Evolutionary conservation across 2,113 vertebrate species (phyloP).

Genomic region (Neoarius graeffei): DNA sequence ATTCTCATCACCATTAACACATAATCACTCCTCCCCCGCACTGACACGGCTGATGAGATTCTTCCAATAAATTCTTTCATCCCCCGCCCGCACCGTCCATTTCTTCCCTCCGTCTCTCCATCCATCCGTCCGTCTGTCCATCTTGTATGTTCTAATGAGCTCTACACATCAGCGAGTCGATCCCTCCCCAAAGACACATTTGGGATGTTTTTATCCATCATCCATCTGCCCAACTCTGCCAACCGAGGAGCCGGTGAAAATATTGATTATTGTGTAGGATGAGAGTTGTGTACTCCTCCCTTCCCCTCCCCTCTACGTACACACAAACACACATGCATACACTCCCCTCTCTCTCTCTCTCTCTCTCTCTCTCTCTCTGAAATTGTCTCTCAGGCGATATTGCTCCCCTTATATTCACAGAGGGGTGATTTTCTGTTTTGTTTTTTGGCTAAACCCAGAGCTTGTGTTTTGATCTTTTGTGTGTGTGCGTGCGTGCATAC

Average conservation of each 20-base stretch:
- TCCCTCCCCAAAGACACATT: slow-evolving; percentile 34
- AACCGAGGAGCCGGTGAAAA: slow-evolving; percentile 42
- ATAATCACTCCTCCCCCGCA: slow-evolving; percentile 49
- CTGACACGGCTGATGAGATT: slow-evolving; percentile 49
- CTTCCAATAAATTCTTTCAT: slow-evolving; percentile 42
- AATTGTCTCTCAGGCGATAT: slow-evolving; percentile 59
- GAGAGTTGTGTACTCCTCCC: slow-evolving; percentile 29
- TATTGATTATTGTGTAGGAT: slow-evolving; percentile 48
- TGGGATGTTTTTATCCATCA: slow-evolving; percentile 29
- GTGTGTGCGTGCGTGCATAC: slow-evolving; percentile 29
- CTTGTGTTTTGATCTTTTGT: slow-evolving; percentile 45
- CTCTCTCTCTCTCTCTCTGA: slow-evolving; percentile 12
- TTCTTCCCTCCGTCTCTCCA: slow-evolving; percentile 21
- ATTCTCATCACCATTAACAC: slow-evolving; percentile 53
- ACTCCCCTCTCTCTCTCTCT: neutral
- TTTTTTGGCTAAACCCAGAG: slow-evolving; percentile 34
- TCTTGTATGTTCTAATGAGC: slow-evolving; percentile 44
- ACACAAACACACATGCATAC: neutral
- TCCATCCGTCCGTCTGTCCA: slow-evolving; percentile 36
- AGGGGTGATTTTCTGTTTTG: slow-evolving; percentile 34
- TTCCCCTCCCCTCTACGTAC: neutral
- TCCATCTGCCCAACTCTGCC: slow-evolving; percentile 42
- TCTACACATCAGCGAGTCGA: slow-evolving; percentile 36
- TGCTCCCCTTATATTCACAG: slow-evolving; percentile 56
- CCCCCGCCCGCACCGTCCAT: slow-evolving; percentile 2